Evolutionary conservation across 2,113 vertebrate genomes (phyloP).

Genomic region (Chloebia gouldiae): DNA sequence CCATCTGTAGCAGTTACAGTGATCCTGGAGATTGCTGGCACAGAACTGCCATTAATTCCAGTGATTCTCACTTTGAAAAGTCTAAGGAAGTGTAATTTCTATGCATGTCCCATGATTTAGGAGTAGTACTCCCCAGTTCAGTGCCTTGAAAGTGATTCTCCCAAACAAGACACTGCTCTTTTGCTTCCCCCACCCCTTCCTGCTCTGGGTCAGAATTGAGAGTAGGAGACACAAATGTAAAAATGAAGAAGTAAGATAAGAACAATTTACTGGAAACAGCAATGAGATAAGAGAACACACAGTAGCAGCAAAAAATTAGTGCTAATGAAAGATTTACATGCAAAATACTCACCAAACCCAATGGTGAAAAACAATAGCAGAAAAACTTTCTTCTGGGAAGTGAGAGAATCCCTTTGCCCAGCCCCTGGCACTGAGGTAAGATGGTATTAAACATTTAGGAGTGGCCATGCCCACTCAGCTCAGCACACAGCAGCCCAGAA

Average conservation of each 20-base stretch:
- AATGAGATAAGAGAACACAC: background rate
- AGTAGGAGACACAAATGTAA: background rate
- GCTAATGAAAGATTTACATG: background rate
- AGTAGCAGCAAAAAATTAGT: background rate
- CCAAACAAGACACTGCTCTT: background rate
- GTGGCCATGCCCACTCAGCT: background rate
- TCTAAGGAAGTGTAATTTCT: background rate
- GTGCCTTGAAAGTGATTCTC: background rate
- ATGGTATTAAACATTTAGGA: background rate
- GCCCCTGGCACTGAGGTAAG: background rate
- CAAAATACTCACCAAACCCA: background rate
- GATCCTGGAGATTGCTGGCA: background rate
- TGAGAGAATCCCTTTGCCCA: background rate
- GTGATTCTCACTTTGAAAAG: background rate
- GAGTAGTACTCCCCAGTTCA: fast-evolving
- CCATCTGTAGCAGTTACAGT: background rate
- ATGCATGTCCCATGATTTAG: background rate
- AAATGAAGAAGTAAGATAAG: background rate
- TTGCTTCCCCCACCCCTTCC: background rate
- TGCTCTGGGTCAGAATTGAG: background rate
- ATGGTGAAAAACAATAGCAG: background rate
- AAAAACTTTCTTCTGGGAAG: background rate
- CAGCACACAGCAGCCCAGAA: fast-evolving
- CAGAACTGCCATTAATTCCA: background rate
- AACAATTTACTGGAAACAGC: background rate